Evolutionary conservation across 2,113 vertebrate genomes (phyloP).

Genomic region (Carollia perspicillata): DNA sequence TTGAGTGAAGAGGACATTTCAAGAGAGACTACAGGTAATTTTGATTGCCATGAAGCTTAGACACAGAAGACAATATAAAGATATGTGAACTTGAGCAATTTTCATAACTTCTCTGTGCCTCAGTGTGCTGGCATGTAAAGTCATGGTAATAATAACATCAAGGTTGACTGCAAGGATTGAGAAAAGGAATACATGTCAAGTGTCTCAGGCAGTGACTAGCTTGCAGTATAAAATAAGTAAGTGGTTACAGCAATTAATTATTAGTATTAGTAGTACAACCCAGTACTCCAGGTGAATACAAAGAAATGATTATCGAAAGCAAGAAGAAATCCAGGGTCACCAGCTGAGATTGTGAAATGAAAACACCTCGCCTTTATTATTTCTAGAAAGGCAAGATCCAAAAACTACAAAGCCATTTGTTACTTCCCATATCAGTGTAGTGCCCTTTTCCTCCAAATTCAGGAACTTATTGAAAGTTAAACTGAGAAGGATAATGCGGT

Average conservation of each 20-base stretch:
- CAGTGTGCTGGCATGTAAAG: background rate
- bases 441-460: background rate
- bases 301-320: slow-evolving; percentile 44
- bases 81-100: background rate
- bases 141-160: background rate
- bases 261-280: background rate
- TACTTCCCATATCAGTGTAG: slow-evolving; percentile 1
- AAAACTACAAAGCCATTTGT: background rate
- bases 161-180: background rate
- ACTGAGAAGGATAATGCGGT: background rate
- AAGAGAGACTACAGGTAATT: background rate
- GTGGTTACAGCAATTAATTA: background rate
- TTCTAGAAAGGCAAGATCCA: slow-evolving; percentile 38
- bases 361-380: slow-evolving; percentile 54
- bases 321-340: slow-evolving; percentile 36
- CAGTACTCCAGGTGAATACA: background rate
- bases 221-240: background rate
- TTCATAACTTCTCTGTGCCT: background rate
- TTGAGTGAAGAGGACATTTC: background rate
- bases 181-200: background rate
- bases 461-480: slow-evolving; percentile 1
- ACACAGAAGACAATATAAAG: background rate
- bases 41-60: background rate
- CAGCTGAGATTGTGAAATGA: slow-evolving; percentile 36
- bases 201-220: background rate